A percentile compares a stretch with the other conserved stretches of the same genome.
Conservation (phyloP, 2,888 invertebrate genomes). For the Oxyscelio sp. region DNA sequence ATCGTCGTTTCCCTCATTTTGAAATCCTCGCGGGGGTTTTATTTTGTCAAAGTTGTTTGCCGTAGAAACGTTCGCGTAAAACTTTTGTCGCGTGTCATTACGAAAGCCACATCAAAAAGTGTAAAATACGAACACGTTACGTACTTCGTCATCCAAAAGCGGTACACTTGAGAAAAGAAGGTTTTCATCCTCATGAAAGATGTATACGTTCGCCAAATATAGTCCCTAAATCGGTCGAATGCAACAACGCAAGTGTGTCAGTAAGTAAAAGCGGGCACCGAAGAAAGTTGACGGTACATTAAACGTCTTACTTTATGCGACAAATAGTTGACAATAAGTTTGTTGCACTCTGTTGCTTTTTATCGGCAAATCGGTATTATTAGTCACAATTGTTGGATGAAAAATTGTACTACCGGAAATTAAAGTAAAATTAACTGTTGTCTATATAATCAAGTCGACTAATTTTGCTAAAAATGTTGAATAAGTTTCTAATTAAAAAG, state of each 20-base stretch:
- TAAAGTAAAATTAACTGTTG: too few relatives aligned
- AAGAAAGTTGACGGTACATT: slow-evolving; percentile 52
- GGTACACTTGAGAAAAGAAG: slow-evolving; percentile 53
- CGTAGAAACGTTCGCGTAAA: slow-evolving; percentile 41
- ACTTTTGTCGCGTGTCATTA: slow-evolving; percentile 40
- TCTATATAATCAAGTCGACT: too few relatives aligned
- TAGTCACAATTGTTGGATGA: slow-evolving; percentile 1
- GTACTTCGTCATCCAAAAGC: slow-evolving; percentile 46
- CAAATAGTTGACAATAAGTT: slow-evolving; percentile 49
- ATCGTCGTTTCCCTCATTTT: slow-evolving; percentile 6
- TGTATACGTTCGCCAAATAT: slow-evolving; percentile 61
- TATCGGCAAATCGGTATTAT: neutral
- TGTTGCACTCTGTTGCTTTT: slow-evolving; percentile 10
- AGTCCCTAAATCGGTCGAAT: slow-evolving; percentile 60
- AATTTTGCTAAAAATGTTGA: too few relatives aligned
- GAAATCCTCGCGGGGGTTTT: neutral
- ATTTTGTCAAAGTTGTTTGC: slow-evolving; percentile 24
- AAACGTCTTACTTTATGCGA: slow-evolving; percentile 40
- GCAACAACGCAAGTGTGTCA: slow-evolving; percentile 60
- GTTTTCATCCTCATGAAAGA: slow-evolving; percentile 64
- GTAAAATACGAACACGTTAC: slow-evolving; percentile 32
- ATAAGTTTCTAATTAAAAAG: too few relatives aligned
- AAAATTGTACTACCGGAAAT: too few relatives aligned
- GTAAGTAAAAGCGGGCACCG: slow-evolving; percentile 45
- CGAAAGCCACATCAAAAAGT: slow-evolving; percentile 30